These are phyloP conservation scores for Theristicus caerulescens DNA, from an alignment of 2,113 vertebrate genomes.

Conservation along the genomic window DNA sequence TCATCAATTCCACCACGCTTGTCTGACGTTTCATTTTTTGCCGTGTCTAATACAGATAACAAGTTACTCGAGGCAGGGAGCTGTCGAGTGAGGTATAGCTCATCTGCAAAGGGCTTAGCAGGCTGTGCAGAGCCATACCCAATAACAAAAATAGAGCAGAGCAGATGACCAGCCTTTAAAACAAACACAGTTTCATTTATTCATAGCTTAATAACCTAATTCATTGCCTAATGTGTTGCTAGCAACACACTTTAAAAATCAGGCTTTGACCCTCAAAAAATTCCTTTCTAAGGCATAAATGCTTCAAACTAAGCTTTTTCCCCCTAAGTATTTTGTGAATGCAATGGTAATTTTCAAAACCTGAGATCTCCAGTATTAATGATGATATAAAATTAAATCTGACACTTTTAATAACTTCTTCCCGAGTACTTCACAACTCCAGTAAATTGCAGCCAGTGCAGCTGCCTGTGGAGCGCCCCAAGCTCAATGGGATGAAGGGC, in stretches of 20 bases:
- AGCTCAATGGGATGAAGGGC: neutral
- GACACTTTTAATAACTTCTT: neutral
- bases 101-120: neutral
- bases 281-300: neutral
- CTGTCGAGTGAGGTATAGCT: neutral
- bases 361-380: neutral
- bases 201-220: neutral
- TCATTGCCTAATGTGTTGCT: neutral
- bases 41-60: neutral
- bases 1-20: neutral
- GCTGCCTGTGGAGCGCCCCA: neutral
- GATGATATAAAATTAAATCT: neutral
- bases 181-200: neutral
- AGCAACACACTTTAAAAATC: neutral
- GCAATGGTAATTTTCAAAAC: neutral
- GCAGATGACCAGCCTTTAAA: slow-evolving; percentile 17
- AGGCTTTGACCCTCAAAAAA: neutral
- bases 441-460: neutral
- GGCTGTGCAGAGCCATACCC: neutral
- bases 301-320: neutral
- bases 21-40: slow-evolving; percentile 13
- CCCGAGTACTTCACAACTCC: neutral
- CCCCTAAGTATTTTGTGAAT: neutral
- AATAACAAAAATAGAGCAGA: neutral
- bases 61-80: slow-evolving; percentile 48